These are phyloP conservation scores for Argopecten irradians DNA, from an alignment of 1,140 invertebrate species.

Conservation along the genomic window DNA sequence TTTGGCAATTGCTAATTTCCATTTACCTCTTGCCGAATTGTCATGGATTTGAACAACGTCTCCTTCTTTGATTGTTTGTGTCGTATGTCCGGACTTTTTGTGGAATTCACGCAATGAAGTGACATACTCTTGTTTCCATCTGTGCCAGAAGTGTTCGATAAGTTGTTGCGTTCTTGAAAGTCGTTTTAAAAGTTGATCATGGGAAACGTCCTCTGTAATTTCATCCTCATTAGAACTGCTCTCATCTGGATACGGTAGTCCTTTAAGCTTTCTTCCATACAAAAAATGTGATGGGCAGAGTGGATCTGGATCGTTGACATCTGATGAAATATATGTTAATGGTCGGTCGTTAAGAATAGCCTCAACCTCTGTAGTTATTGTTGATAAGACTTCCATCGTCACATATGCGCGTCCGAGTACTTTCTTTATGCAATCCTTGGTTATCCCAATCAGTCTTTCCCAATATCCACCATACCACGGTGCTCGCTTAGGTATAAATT, in stretches of 20 bases:
- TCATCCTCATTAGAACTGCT: too few relatives aligned
- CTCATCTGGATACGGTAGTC: too few relatives aligned
- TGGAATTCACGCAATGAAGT: conserved; percentile 1
- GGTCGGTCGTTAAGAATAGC: conserved; percentile 16
- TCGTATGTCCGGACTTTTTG: not conserved
- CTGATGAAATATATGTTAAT: conserved; percentile 27
- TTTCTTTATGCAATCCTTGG: too few relatives aligned
- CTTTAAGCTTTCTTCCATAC: not conserved
- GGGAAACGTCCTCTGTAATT: too few relatives aligned
- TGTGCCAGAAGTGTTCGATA: conserved; percentile 29
- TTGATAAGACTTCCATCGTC: not conserved
- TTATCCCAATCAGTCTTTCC: too few relatives aligned
- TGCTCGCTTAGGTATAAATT: conserved; percentile 34
- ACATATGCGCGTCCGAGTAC: too few relatives aligned
- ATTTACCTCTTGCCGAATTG: not conserved
- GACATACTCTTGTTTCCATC: not conserved
- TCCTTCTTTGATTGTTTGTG: conserved; percentile 18
- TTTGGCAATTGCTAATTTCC: not conserved
- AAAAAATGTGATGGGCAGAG: conserved; percentile 25
- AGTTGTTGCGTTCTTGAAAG: not conserved
- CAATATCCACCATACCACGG: not conserved
- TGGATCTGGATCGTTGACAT: conserved; percentile 17
- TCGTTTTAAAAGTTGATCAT: not conserved
- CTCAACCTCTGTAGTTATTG: conserved; percentile 4
- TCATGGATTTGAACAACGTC: conserved; percentile 37